Base-by-base conservation (phyloP, 2,888 invertebrate species). In the Tricholauxania praeusta region DNA sequence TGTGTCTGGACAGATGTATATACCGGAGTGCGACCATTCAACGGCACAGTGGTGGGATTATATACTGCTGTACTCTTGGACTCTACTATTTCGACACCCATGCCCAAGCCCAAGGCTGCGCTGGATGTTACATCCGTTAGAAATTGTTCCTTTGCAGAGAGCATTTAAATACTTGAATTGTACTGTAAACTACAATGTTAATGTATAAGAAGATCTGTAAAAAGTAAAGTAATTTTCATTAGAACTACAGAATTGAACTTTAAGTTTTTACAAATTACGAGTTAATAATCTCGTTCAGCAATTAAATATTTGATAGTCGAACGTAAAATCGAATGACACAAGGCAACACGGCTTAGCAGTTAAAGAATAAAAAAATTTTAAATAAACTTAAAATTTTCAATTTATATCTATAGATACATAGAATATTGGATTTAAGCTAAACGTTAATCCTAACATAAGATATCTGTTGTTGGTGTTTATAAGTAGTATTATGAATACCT, bases 71-170 rank as follows among this genome's bases (percentile, higher is more conserved):
- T 65, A 55, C 28, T 77, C 55, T 76, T 71, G 63, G 53, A 77
- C 28, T 82, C 79, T 0, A 79, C 75, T 32, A 85, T 78, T 76
- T 82, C 84, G 65, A 83, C 80, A 55, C 83, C 82, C 32, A 83
- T 72, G 4, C 82, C 84, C 14, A 84, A 59, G 4, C 82, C 84
- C 14, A 84, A 59, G 64, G 79, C 79, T 55, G 82, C 78, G 28
- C 76, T 49, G 72, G 77, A 52, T n/a, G 72, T 22, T 3, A 73
- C 59, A 60, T 71, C 70, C 57, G 75, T 19, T 55, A 85, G 82
- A 72, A 85, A 84, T 74, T 84, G 81, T 71, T 85, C 83, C 72
- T 82, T 76, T 72, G 84, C 79, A 66, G 84, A 79, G 71, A 81
- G 74, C 84, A 84, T 84, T 79, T 73, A 15, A 51, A 62, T 39